A percentile compares a stretch with the other conserved stretches of the same genome.
These are phyloP conservation scores for Chloebia gouldiae DNA, from an alignment of 2,113 vertebrate species.

Conservation along the genomic window DNA sequence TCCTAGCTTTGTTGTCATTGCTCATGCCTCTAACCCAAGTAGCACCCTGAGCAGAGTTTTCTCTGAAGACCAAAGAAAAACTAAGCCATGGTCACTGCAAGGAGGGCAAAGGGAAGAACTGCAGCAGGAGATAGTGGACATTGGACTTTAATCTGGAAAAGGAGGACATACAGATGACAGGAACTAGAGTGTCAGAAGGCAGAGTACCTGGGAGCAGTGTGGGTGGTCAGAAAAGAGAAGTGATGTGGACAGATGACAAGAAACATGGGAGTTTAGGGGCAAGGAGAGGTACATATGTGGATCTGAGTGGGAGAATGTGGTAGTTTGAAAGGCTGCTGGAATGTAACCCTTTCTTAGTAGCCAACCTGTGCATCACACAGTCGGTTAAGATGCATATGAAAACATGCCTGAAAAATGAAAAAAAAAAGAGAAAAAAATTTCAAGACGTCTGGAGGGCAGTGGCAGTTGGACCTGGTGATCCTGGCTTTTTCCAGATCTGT, in stretches of 20 bases:
- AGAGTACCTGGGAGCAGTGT: not conserved
- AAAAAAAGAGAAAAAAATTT: not conserved
- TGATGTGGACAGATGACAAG: not conserved
- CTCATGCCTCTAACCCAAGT: not conserved
- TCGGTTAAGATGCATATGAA: not conserved
- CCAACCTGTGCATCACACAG: not conserved
- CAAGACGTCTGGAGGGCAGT: not conserved
- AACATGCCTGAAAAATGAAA: not conserved
- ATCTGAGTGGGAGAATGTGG: not conserved
- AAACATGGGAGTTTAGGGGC: not conserved
- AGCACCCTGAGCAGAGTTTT: not conserved
- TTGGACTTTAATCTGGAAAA: not conserved
- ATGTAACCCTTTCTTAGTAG: not conserved
- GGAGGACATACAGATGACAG: not conserved
- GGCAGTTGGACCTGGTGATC: not conserved
- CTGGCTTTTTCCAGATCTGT: not conserved
- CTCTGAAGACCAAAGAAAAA: not conserved
- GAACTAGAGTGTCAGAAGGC: not conserved
- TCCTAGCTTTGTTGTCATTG: not conserved
- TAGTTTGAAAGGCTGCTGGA: not conserved
- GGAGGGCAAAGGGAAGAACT: not conserved
- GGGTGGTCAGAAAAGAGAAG: not conserved
- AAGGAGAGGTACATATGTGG: rapidly evolving
- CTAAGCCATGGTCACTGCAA: not conserved
- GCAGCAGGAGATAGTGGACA: not conserved